Evolutionary conservation across 2,888 invertebrate genomes (phyloP), one percentile per base, ranked within the genome.

Genomic region (Scaptodrosophila latifasciaeformis): DNA sequence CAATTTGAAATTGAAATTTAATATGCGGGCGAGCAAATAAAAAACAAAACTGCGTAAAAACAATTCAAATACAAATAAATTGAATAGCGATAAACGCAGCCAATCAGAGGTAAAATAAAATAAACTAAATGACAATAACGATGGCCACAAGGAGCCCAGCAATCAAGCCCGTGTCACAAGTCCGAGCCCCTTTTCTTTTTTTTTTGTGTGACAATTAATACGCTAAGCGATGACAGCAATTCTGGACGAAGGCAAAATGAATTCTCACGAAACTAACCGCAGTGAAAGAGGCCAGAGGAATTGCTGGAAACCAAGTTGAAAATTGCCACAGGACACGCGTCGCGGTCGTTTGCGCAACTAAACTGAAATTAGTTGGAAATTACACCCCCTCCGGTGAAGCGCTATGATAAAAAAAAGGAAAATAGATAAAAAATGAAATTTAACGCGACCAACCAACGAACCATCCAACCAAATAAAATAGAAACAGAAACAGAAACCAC

Each of bases 271-370:
- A 49, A 50, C 58, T 49, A 31, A 74, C 68, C 65, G 57, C 71
- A 64, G 34, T 15, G 30, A 49, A 52, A 44, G 15, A 12, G 24
- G 35, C 5, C 43, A 46, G 30, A 45, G 52, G 49, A 50, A 44
- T 51, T 44, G 51, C 45, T 27, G 37, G n/a, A 37, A 49, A 54
- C 31, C 62, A 59, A 62, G 70, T 70, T 59, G 60, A 62, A 75
- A 81, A 81, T 72, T 82, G 81, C 81, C 72, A 48, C 65, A 77
- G 74, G 81, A 81, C 81, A 81, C 81, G 82, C 81, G 82, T 61
- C 78, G 67, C 59, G 66, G 44, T 80, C 77, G 70, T 78, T 80
- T 74, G 62, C 49, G 59, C 70, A 74, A 67, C 67, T 69, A 76
- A 77, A 68, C 72, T 77, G 75, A 74, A 76, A 76, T 76, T 76